Evolutionary conservation across 2,797 vertebrate species (phyloP), one percentile per base, ranked within the genome.

Genomic region (Phoeniculus purpureus): DNA sequence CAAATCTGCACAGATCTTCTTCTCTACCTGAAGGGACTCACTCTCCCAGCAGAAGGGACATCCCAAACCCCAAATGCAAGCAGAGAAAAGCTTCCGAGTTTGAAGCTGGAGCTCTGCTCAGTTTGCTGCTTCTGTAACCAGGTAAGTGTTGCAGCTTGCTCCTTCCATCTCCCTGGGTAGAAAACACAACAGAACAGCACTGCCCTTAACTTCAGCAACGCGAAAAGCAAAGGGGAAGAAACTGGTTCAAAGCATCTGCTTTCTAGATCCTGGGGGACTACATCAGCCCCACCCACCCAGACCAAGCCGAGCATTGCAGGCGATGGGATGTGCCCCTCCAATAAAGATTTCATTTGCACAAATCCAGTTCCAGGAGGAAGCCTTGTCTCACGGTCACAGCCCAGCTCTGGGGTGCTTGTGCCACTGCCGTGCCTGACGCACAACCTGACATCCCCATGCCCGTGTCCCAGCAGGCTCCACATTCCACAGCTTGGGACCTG

Each of bases 381-480:
- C 23, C 12, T 19, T 3, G 4, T 31, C 45, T 70, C 22, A 9
- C 0, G 7, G 62, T 18, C 54, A 71, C 23, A 43, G 58, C 19
- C 17, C 34, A 19, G 1, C 31, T 54, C 31, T 19, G 40, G 52
- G n/a, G 80, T 10, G 18, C 26, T 20, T 12, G 52, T 72, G 77
- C 29, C 50, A 40, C 68, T 34, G 8, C 37, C 58, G 3, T 0
- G 1, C 27, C 37, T 62, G 45, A 15, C 21, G 7, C 37, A 58
- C 3, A 0, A 1, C 23, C 34, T 62, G 45, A 15, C 21, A 52
- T 16, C n/a, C 25, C 27, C 29, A 7, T 1, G 14, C 43, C 64
- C 0, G 0, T 4, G 5, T 3, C 45, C 45, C 20, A 40, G 1
- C 0, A 2, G 3, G 60, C 65, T 81, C 22, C 4, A 19, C 27